Percentiles rank a stretch among this genome's conserved stretches.
Conservation (phyloP, 2,797 vertebrate genomes). For the Semotilus atromaculatus region DNA sequence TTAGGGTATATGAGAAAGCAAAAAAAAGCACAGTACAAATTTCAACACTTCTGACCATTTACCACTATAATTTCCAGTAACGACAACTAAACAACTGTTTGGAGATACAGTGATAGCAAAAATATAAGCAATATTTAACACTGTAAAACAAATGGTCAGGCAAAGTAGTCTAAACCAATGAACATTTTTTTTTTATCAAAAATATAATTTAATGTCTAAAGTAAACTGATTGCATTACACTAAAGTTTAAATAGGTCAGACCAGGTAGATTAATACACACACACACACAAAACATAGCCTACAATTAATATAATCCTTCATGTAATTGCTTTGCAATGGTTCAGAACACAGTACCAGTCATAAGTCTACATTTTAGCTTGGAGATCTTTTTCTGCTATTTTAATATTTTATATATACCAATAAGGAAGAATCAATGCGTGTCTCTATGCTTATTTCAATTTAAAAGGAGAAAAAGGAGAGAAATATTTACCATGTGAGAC, state of each 20-base stretch:
- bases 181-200: too few species aligned
- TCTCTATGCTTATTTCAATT: neutral
- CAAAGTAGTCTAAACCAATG: neutral
- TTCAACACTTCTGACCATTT: slow-evolving; percentile 37
- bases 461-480: neutral
- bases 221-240: neutral
- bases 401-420: neutral
- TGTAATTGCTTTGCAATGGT: neutral
- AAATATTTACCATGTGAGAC: slow-evolving; percentile 40
- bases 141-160: neutral
- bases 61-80: neutral
- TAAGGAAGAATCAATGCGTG: neutral
- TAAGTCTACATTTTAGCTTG: too few species aligned
- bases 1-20: neutral
- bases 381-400: neutral
- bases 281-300: neutral
- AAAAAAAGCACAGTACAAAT: slow-evolving; percentile 27
- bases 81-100: neutral
- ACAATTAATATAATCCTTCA: too few species aligned
- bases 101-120: neutral
- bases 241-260: neutral
- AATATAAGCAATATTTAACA: neutral
- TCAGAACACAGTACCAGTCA: neutral
- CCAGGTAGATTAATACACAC: neutral
- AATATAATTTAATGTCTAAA: neutral